Evolutionary conservation across 2,888 invertebrate genomes (phyloP), one percentile per base, ranked within the genome.

Genomic region (Melieria picta): DNA sequence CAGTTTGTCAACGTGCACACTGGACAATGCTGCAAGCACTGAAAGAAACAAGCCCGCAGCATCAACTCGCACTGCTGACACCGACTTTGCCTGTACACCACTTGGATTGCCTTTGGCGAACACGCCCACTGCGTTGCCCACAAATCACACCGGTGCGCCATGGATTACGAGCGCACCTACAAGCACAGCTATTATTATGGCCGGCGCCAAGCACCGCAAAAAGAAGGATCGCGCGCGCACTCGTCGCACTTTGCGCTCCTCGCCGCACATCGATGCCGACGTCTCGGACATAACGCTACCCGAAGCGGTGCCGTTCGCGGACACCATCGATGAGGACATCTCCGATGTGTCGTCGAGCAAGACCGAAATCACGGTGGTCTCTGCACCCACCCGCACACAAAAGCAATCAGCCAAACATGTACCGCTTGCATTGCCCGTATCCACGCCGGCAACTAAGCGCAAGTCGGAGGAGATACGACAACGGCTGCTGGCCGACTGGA

Each of bases 401-500:
- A 30, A 30, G 30, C 30, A 30, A 30, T 30, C 30, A 2, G 2
- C 30, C 30, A 30, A 16, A 16, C 16, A 1, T 30, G 30, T 30
- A 30, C 30, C 1, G 30, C 30, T 3, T 30, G 30, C 30, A 30
- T 1, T 30, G 43, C 7, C 56, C 46, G 7, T 71, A 48, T 43
- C 13, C 4, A 10, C 65, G 30, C 4, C 70, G 47, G 50, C 70
- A 58, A 6, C 72, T 84, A 77, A 89, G 89, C 75, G 81, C 88
- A 87, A 57, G 74, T 75, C 76, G 72, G 79, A 80, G 45, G 91
- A 92, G 83, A 90, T 93, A 77, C 90, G 91, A 73, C 91, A 89
- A 71, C 91, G 92, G 78, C 87, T 94, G 58, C 85, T 94, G 71
- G 93, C 93, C 1, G 94, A 94, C 81, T 94, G 94, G 94, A 91